phyloP scores from a whole-genome alignment of 1,140 invertebrate genomes.

The Portunus trituberculatus region DNA sequence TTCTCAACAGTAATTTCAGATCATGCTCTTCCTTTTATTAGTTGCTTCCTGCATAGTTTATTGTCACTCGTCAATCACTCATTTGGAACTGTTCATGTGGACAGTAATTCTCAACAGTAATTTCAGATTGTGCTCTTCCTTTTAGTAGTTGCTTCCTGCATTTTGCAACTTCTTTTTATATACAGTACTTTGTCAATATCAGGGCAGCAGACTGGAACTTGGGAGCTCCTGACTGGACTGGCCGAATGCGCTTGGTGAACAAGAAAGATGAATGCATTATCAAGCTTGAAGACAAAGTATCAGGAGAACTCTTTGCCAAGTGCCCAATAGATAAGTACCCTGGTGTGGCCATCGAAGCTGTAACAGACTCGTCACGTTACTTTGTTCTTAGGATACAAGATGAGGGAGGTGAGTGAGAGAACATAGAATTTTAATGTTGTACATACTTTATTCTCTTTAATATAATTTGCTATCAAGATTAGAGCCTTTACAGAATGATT shows the following conservation, averaged over 20 bases:
- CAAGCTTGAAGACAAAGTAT: constrained; percentile 97
- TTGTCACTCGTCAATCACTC: no score
- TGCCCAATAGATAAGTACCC: constrained; percentile 98
- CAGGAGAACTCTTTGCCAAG: constrained; percentile 98
- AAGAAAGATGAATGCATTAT: constrained; percentile 92
- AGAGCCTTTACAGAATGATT: not conserved
- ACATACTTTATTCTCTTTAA: not conserved
- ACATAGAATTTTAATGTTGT: not conserved
- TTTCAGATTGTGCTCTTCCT: no score
- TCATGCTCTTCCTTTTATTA: no score
- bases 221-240: constrained; percentile 97
- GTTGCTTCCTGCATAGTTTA: no score
- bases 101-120: no score
- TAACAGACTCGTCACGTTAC: constrained; percentile 98
- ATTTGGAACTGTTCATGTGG: no score
- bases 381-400: constrained; percentile 98
- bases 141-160: no score
- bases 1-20: no score
- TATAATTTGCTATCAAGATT: no score
- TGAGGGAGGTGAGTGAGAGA: constrained; percentile 87
- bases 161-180: no score
- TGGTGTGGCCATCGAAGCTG: constrained; percentile 95
- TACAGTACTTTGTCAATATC: constrained; percentile 79
- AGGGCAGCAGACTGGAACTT: constrained; percentile 99
- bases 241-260: constrained; percentile 93